Base-by-base conservation (phyloP, 2,113 vertebrate genomes). In the Sebastes schlegelii region DNA sequence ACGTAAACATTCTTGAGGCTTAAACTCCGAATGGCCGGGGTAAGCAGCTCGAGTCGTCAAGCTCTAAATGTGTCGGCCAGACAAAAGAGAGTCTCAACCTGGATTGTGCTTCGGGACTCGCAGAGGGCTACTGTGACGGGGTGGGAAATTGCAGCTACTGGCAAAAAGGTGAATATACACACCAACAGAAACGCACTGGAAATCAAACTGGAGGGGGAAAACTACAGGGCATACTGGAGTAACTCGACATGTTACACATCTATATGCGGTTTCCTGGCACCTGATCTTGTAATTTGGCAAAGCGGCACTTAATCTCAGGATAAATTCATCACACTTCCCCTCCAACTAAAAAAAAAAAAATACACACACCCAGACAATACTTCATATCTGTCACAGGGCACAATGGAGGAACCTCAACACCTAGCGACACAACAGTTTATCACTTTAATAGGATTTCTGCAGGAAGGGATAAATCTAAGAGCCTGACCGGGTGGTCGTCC, bases 361-460 rank as follows among this genome's bases (percentile, higher is more conserved):
- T 14, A 68, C 63, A 65, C 67, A 49, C 49, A 51, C 8, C 2
- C 43, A 72, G 1, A 86, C 52, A 74, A 42, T n/a, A 72, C 71
- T 77, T 87, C 67, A 84, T 73, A 86, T 87, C 77, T 70, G 77
- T 77, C 84, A 82, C 16, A 10, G 55, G 64, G 65, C 61, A 87
- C 80, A 85, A 74, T 62, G 21, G 79, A 73, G 85, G 79, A 78
- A 77, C 66, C 80, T 73, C 77, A 81, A 86, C 80, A 90, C 64
- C 73, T 77, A 21, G 65, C 52, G 45, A 86, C 74, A 90, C 74
- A 88, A 87, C 84, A 84, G 86, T 92, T 90, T 72, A 92, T 91
- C 92, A 89, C 78, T 86, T 81, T 92, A 92, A 92, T 92, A 83
- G 88, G 89, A 92, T 93, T 92, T 89, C 81, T 76, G 77, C 74